Evolutionary conservation across 2,797 vertebrate species (phyloP).

Genomic region (Bovichtus variegatus): DNA sequence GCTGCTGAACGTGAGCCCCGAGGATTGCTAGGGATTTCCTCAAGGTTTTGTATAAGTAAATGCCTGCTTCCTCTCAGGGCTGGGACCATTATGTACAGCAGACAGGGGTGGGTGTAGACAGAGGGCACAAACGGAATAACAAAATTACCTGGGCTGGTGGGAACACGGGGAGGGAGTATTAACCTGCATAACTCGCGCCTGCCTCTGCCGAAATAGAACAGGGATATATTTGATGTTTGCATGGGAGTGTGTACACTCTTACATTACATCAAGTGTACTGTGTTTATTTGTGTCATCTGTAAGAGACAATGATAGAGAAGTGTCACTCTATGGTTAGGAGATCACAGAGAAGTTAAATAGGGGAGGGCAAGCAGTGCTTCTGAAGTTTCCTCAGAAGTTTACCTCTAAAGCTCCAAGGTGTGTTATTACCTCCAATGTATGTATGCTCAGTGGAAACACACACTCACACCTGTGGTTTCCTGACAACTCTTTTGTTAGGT

Average conservation of each 20-base stretch:
- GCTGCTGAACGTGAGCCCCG: slow-evolving; percentile 82
- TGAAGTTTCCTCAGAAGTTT: slow-evolving; percentile 45
- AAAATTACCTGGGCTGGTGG: slow-evolving; percentile 81
- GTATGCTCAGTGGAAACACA: slow-evolving; percentile 50
- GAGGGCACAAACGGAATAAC: slow-evolving; percentile 80
- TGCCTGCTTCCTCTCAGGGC: slow-evolving; percentile 86
- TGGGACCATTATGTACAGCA: slow-evolving; percentile 83
- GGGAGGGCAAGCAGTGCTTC: slow-evolving; percentile 5
- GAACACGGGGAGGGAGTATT: slow-evolving; percentile 68
- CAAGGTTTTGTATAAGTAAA: slow-evolving; percentile 84
- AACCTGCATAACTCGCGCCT: slow-evolving; percentile 65
- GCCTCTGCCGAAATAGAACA: slow-evolving; percentile 49
- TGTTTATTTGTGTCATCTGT: slow-evolving; percentile 34
- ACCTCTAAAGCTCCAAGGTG: slow-evolving; percentile 48
- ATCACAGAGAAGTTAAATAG: slow-evolving; percentile 37
- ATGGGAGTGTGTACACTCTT: slow-evolving; percentile 20
- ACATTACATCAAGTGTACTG: slow-evolving; percentile 5
- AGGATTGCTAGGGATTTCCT: slow-evolving; percentile 82
- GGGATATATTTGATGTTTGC: slow-evolving; percentile 24
- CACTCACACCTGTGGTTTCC: slow-evolving; percentile 50
- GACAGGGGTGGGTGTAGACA: slow-evolving; percentile 79
- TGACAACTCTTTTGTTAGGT: slow-evolving; percentile 57
- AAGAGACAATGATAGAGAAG: slow-evolving; percentile 30
- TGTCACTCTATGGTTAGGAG: slow-evolving; percentile 34
- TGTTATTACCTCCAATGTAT: slow-evolving; percentile 47